Conservation (phyloP, 2,797 vertebrate species). For the Eulemur rubriventer region DNA sequence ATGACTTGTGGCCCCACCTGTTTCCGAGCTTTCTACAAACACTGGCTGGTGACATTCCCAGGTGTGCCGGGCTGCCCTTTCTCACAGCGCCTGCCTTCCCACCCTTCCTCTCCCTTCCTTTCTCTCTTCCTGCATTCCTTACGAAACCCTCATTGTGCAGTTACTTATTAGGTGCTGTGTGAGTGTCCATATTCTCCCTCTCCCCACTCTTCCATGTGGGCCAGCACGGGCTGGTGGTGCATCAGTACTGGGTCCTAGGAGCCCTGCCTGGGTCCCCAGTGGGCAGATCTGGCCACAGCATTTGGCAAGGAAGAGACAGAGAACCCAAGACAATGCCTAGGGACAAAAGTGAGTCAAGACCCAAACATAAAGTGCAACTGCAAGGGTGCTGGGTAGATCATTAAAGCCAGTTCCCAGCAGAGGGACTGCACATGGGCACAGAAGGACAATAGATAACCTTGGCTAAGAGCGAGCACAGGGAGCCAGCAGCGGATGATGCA, state of each 20-base stretch:
- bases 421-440: background rate
- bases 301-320: background rate
- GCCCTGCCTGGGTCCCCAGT: too few species aligned
- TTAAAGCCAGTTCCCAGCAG: background rate
- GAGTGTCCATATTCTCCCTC: background rate
- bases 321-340: background rate
- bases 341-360: background rate
- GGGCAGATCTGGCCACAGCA: background rate
- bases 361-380: background rate
- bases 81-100: accelerated
- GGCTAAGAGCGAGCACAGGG: background rate
- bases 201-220: background rate
- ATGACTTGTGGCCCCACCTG: background rate
- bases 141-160: background rate
- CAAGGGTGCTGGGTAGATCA: background rate
- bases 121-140: background rate
- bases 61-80: background rate
- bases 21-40: background rate
- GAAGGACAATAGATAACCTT: background rate
- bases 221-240: too few species aligned
- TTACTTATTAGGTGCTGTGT: background rate
- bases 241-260: background rate
- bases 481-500: background rate
- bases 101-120: too few species aligned
- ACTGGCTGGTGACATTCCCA: background rate